Evolutionary conservation across 2,113 vertebrate genomes (phyloP).

Genomic region (Sarotherodon lohbergeri): DNA sequence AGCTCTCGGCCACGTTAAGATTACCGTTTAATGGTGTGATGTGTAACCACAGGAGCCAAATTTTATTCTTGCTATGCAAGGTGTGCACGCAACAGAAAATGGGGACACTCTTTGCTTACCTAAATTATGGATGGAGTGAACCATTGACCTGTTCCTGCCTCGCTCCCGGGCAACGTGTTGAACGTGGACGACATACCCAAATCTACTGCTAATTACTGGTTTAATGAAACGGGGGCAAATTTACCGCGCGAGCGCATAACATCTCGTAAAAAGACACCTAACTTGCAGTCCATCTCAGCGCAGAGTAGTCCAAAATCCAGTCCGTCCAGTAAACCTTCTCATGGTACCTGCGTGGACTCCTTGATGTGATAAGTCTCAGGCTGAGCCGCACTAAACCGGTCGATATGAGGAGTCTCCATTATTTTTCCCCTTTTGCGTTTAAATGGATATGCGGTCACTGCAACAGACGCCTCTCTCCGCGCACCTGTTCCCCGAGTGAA

Average conservation of each 20-base stretch:
- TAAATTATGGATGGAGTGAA: conserved; percentile 34
- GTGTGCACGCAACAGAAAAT: background rate
- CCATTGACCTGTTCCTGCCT: conserved; percentile 49
- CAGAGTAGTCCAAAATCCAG: background rate
- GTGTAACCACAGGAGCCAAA: background rate
- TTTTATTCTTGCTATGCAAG: background rate
- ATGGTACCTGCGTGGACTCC: conserved; percentile 41
- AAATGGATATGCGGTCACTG: background rate
- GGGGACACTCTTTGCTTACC: conserved; percentile 47
- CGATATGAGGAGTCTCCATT: background rate
- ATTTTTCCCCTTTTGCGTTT: background rate
- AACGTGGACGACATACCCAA: conserved; percentile 39
- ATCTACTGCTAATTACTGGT: background rate
- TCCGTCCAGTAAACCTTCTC: conserved; percentile 12
- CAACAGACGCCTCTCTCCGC: background rate
- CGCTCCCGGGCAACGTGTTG: conserved; percentile 70
- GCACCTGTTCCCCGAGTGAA: conserved; percentile 36
- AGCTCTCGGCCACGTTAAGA: background rate
- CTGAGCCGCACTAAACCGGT: conserved; percentile 16
- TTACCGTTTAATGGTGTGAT: background rate
- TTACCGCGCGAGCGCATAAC: background rate
- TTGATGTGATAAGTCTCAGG: background rate
- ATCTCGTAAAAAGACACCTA: background rate
- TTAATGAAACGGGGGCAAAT: background rate
- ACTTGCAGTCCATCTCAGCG: conserved; percentile 29